Evolutionary conservation across 2,113 vertebrate species (phyloP), one percentile per base, ranked within the genome.

Genomic region (Sinosuthora webbiana): DNA sequence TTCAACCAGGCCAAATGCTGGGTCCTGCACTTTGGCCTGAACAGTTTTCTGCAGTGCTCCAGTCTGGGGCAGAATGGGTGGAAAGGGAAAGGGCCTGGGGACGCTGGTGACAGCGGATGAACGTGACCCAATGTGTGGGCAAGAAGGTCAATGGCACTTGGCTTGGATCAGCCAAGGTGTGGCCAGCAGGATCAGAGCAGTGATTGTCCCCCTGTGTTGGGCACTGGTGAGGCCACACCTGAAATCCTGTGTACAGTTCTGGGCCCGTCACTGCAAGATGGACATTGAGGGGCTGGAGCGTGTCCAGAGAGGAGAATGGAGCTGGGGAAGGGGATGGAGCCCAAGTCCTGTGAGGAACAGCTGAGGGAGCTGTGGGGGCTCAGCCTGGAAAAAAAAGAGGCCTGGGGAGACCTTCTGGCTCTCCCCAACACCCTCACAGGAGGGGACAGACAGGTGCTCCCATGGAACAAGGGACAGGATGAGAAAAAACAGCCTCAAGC

Each of bases 301-400:
- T 37, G 37, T 52, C 63, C 45, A 44, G 63, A 1, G 45, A 14
- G 19, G 22, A 37, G 17, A 52, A 52, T 0, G 0, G 44, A 50
- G 16, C 11, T 77, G 33, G 21, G 52, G 11, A 68, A 77, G 14
- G 31, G 35, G 2, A 44, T 50, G 35, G 37, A 67, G 31, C 13
- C 13, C 7, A 16, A 39, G 2, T 50, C 53, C 4, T 11, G 1
- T 50, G 35, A 42, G 42, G 24, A 57, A 15, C 3, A 3, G 30
- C 35, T 67, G 60, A 57, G 21, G 10, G 25, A 57, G 20, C 6
- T 57, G 41, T 11, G 23, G 23, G 27, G 11, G 31, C 11, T 67
- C 31, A 67, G 7, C 31, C 44, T 50, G 62, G 13, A 59, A 14
- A 16, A 50, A 50, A 42, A 76, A 9, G 8, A 75, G 24, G 15